Percentiles rank a stretch among this genome's conserved stretches.
These are phyloP conservation scores for Drosophila mettleri DNA, from an alignment of 2,888 invertebrate species.

Conservation along the genomic window DNA sequence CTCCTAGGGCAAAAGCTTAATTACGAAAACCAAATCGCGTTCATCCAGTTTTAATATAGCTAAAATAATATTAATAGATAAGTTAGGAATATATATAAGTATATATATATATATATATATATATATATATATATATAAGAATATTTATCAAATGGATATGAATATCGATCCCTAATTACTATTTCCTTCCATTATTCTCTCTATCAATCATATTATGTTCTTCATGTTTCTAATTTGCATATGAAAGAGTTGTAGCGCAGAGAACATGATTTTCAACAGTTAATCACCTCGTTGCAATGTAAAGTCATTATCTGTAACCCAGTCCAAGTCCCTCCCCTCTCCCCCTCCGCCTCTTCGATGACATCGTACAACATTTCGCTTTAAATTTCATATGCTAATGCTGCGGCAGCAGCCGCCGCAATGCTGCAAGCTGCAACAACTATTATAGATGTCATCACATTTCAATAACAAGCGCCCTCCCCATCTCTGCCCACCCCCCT, in stretches of 20 bases:
- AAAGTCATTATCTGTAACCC: background rate
- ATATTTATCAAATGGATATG: too few species aligned
- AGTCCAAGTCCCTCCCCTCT: background rate
- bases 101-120: too few species aligned
- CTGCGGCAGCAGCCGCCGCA: slow-evolving; percentile 9
- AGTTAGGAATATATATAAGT: too few species aligned
- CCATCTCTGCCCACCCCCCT: background rate
- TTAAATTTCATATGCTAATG: slow-evolving; percentile 37
- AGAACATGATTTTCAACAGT: background rate
- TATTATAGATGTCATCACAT: slow-evolving; percentile 24
- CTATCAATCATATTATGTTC: background rate
- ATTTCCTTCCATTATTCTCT: background rate
- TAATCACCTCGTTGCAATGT: slow-evolving; percentile 12
- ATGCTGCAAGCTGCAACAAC: slow-evolving; percentile 15
- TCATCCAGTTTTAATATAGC: too few species aligned
- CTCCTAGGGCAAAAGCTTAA: too few species aligned
- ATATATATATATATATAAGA: too few species aligned
- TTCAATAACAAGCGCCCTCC: background rate
- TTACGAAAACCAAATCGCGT: too few species aligned
- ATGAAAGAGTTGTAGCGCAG: background rate
- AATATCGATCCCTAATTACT: background rate
- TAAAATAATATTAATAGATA: too few species aligned
- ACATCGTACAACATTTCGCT: slow-evolving; percentile 14
- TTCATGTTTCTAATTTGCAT: background rate
- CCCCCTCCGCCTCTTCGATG: slow-evolving; percentile 1